Evolutionary conservation across 2,113 vertebrate species (phyloP).

Genomic region (Muscicapa adusta): DNA sequence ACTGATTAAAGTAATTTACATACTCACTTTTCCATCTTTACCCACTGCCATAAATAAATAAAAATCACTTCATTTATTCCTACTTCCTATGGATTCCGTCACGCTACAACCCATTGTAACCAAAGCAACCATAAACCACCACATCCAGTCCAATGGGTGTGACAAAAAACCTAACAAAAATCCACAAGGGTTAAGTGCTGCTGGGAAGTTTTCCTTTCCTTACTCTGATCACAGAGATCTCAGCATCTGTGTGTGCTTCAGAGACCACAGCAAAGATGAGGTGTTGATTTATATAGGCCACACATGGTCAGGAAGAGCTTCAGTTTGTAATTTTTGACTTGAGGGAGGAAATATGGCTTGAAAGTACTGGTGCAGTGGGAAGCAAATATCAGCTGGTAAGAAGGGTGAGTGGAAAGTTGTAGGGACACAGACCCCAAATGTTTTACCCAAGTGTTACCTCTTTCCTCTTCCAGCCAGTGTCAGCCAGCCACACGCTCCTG

Average conservation of each 20-base stretch:
- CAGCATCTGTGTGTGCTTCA: not conserved
- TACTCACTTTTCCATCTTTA: not conserved
- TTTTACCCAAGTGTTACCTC: not conserved
- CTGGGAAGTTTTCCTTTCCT: not conserved
- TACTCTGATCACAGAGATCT: not conserved
- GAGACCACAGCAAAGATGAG: not conserved
- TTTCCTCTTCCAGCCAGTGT: not conserved
- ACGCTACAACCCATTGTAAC: not conserved
- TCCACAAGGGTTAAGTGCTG: not conserved
- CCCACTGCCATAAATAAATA: not conserved
- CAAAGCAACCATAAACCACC: not conserved
- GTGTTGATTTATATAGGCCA: not conserved
- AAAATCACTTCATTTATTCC: not conserved
- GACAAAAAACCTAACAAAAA: not conserved
- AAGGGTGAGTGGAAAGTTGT: not conserved
- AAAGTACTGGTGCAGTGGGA: not conserved
- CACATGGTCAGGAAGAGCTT: not conserved
- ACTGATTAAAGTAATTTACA: not conserved
- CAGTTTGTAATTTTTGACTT: not conserved
- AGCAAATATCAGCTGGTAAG: fast-evolving
- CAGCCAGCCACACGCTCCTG: not conserved
- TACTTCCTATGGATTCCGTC: not conserved
- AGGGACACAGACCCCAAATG: not conserved
- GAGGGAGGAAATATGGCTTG: not conserved
- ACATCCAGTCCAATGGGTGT: not conserved